These are phyloP conservation scores for Exephanes ischioxanthus DNA, from an alignment of 2,888 invertebrate species.

Conservation along the genomic window DNA sequence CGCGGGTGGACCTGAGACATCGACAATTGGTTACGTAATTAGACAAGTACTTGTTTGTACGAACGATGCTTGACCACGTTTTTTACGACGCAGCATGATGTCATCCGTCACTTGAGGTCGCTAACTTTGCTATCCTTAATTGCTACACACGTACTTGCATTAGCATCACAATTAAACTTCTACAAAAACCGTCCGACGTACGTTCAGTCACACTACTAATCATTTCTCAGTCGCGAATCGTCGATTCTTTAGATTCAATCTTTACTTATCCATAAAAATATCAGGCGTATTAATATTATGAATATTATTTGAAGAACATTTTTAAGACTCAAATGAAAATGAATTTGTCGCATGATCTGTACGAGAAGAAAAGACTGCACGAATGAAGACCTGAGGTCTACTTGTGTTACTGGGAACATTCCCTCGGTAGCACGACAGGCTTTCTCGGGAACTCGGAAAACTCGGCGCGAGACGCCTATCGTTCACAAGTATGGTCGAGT, in stretches of 20 bases:
- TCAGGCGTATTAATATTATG: neutral
- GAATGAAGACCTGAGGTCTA: no score
- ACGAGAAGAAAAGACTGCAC: no score
- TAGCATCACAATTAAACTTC: constrained; percentile 73
- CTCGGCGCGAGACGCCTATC: neutral
- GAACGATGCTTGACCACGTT: constrained; percentile 56
- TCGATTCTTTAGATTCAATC: neutral
- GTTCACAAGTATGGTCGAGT: neutral
- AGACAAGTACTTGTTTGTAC: constrained; percentile 35
- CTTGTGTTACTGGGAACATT: no score
- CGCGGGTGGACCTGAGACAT: constrained; percentile 16
- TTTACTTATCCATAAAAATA: neutral
- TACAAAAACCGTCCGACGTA: constrained; percentile 36
- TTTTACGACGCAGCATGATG: constrained; percentile 68
- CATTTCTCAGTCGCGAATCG: neutral
- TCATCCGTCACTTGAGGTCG: constrained; percentile 71
- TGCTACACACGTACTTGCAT: constrained; percentile 72
- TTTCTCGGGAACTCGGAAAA: constrained; percentile 16
- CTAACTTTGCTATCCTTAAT: constrained; percentile 69
- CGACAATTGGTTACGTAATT: constrained; percentile 60
- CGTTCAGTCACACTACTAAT: constrained; percentile 2
- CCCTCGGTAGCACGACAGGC: neutral
- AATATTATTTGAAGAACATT: neutral
- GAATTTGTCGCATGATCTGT: no score
- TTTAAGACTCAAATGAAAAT: neutral